Evolutionary conservation across 2,797 vertebrate species (phyloP), one percentile per base, ranked within the genome.

Genomic region (Danionella dracula): DNA sequence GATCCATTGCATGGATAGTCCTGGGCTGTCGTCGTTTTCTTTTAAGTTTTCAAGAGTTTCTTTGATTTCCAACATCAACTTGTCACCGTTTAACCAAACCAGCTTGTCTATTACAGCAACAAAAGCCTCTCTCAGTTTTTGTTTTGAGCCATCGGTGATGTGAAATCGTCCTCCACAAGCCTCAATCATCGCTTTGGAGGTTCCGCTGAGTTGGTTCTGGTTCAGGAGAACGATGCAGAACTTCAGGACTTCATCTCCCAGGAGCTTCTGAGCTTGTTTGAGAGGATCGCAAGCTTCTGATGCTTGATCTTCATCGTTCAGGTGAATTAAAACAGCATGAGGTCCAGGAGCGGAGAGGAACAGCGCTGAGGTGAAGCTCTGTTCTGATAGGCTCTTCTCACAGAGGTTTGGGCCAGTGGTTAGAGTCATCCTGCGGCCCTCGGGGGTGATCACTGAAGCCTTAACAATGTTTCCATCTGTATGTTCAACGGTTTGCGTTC

Each of bases 401-500:
- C 57, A 60, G 41, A 46, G 57, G 42, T 35, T 60, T 31, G 46
- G 46, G 49, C 46, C 59, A 32, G 46, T 50, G 59, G 50, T 15
- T 46, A 41, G 15, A 6, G 29, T 54, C 50, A 54, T 50, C 49
- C 10, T 31, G 4, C 15, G 21, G 4, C 46, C 59, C 10, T 51
- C 34, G 19, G 40, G 20, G 29, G 34, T 50, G 2, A 62, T 27
- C 8, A 62, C 59, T 41, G 34, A 5, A 41, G 42, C 37, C 42
- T 23, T 50, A 8, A 19, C 21, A 12, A 40, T 50, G 20, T 62
- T 31, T 49, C 44, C 15, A n/a, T 32, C 20, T 13, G 37, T 6
- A 32, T 29, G 59, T 38, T 21, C 17, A 7, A 1, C 10, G 4
- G 8, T 20, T 50, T 29, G 37, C 20, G 16, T 38, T 62, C 59